Conservation (phyloP, 2,113 vertebrate species). For the Syngnathus floridae region DNA sequence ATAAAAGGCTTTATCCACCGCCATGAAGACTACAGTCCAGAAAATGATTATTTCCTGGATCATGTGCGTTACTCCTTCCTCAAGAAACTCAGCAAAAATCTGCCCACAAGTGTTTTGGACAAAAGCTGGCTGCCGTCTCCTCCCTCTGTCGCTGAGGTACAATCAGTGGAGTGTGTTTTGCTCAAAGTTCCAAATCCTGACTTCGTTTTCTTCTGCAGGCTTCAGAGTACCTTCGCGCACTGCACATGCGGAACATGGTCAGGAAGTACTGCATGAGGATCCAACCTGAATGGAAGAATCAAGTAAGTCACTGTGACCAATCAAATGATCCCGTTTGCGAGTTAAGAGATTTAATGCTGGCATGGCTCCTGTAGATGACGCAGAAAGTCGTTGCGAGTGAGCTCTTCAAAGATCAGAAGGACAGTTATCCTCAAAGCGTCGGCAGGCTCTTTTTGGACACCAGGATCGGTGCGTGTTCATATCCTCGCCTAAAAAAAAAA, state of each 20-base stretch:
- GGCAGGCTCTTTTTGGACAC: conserved; percentile 89
- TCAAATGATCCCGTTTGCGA: background rate
- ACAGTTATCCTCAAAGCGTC: conserved; percentile 90
- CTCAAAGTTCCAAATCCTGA: background rate
- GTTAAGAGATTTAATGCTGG: background rate
- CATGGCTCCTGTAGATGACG: conserved; percentile 74
- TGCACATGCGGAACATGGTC: conserved; percentile 90
- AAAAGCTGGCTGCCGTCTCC: conserved; percentile 86
- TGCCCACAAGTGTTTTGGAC: conserved; percentile 84
- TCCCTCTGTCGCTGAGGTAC: conserved; percentile 79
- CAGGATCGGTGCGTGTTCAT: conserved; percentile 76
- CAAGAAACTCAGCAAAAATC: conserved; percentile 79
- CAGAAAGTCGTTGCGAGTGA: conserved; percentile 93
- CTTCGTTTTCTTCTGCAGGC: conserved; percentile 64
- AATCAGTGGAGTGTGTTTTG: background rate
- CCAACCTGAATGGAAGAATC: conserved; percentile 92
- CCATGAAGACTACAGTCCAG: conserved; percentile 79
- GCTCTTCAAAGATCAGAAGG: conserved; percentile 92
- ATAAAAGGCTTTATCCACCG: conserved; percentile 94
- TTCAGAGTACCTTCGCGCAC: conserved; percentile 76
- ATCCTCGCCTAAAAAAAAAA: background rate
- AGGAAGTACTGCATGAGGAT: conserved; percentile 87
- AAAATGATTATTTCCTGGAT: conserved; percentile 92
- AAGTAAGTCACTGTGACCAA: conserved; percentile 67
- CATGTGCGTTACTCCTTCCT: conserved; percentile 88